A percentile compares a stretch with the other conserved stretches of the same genome.
Evolutionary conservation across 2,888 invertebrate species (phyloP).

Genomic region (Euproctis similis): DNA sequence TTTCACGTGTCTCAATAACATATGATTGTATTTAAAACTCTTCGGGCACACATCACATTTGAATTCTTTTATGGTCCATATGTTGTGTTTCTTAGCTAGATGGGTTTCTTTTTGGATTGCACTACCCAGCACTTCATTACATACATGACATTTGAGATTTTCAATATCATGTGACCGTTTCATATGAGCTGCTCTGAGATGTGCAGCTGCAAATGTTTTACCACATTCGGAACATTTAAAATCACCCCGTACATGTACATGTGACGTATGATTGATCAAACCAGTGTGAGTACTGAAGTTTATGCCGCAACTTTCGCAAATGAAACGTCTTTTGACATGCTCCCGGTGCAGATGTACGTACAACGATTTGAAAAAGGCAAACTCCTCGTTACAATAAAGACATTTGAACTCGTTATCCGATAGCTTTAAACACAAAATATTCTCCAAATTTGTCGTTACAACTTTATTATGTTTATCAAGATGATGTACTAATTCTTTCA

Average conservation of each 20-base stretch:
- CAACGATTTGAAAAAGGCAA: constrained; percentile 10
- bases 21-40: constrained; percentile 9
- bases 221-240: constrained; percentile 10
- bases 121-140: constrained; percentile 8
- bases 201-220: constrained; percentile 6
- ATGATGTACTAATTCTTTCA: constrained; percentile 9
- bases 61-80: constrained; percentile 7
- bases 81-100: constrained; percentile 8
- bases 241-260: constrained; percentile 4
- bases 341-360: constrained; percentile 11
- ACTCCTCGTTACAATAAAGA: constrained; percentile 11
- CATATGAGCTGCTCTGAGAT: constrained; percentile 5
- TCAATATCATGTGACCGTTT: constrained; percentile 5
- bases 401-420: constrained; percentile 14
- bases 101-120: constrained; percentile 10
- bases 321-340: constrained; percentile 8
- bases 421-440: constrained; percentile 14
- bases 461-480: constrained; percentile 9
- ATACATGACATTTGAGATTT: constrained; percentile 11
- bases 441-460: constrained; percentile 5
- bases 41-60: constrained; percentile 9
- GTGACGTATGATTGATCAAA: constrained; percentile 4
- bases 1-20: constrained; percentile 18
- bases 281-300: constrained; percentile 5
- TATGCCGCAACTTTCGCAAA: constrained; percentile 12